Conservation (phyloP, 2,888 invertebrate genomes). For the Lingula anatina region DNA sequence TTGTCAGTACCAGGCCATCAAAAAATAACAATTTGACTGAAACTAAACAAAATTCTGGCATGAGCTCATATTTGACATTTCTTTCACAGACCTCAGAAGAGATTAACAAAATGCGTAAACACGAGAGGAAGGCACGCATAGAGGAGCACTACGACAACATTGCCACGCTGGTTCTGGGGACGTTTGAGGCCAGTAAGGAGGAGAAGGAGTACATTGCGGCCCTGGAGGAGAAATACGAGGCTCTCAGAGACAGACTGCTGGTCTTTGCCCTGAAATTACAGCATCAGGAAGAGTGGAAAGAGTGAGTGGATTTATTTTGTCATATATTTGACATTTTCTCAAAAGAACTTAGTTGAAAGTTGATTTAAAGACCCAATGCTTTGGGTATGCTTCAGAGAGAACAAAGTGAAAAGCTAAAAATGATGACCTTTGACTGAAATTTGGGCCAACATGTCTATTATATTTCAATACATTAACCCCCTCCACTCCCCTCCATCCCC, state of each 20-base stretch:
- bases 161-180: conserved; percentile 34
- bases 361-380: background rate
- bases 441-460: too few relatives aligned
- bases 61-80: too few relatives aligned
- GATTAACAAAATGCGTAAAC: conserved; percentile 13
- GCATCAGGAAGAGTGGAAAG: conserved; percentile 29
- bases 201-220: conserved; percentile 21
- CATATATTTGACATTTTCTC: too few relatives aligned
- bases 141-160: conserved; percentile 33
- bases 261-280: conserved; percentile 29
- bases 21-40: too few relatives aligned
- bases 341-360: background rate
- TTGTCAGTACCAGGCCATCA: too few relatives aligned
- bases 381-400: too few relatives aligned
- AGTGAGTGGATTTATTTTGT: conserved; percentile 16
- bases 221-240: conserved; percentile 22
- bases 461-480: too few relatives aligned
- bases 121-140: conserved; percentile 16
- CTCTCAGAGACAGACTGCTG: conserved; percentile 22
- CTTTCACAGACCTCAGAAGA: conserved; percentile 13
- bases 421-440: too few relatives aligned
- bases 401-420: too few relatives aligned
- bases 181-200: conserved; percentile 23
- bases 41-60: too few relatives aligned
- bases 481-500: too few relatives aligned